Conservation (phyloP, 2,797 vertebrate genomes). For the Oryzias sinensis region DNA sequence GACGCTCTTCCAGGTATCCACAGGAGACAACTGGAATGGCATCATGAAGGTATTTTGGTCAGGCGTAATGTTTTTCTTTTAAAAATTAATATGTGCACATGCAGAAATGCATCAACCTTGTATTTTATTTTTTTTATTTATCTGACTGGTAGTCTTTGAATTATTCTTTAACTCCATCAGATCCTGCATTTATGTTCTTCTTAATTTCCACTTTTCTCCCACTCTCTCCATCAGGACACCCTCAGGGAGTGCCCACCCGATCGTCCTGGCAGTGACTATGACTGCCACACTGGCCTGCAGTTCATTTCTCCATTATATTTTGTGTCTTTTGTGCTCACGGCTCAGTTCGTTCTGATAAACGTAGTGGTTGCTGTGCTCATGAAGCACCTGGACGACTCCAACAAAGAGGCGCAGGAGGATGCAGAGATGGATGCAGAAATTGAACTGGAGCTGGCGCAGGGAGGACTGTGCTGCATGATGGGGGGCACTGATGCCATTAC, state of each 20-base stretch:
- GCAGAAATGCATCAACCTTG: no score
- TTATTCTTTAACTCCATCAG: no score
- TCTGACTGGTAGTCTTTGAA: background rate
- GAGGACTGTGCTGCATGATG: conserved; percentile 74
- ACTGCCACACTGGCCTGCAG: conserved; percentile 95
- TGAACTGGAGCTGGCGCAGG: conserved; percentile 92
- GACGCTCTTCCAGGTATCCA: conserved; percentile 95
- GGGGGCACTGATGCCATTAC: conserved; percentile 73
- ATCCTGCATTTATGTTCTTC: no score
- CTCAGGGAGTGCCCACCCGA: conserved; percentile 89
- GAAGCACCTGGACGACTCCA: conserved; percentile 98
- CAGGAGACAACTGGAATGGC: conserved; percentile 97
- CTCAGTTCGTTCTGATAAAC: conserved; percentile 99
- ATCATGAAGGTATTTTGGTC: conserved; percentile 91
- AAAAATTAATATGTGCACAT: background rate
- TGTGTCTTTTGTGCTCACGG: conserved; percentile 98
- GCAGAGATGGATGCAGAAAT: conserved; percentile 98
- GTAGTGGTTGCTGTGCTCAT: conserved; percentile 99
- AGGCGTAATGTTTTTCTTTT: background rate
- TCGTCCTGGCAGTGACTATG: conserved; percentile 82
- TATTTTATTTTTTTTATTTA: background rate
- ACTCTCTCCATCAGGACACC: conserved; percentile 82
- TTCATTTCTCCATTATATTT: conserved; percentile 98
- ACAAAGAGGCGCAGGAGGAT: conserved; percentile 97
- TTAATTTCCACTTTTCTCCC: background rate